Percentiles rank a stretch among this genome's conserved stretches.
Conservation (phyloP, 2,888 invertebrate species). For the Trichogramma dendrolimi region DNA sequence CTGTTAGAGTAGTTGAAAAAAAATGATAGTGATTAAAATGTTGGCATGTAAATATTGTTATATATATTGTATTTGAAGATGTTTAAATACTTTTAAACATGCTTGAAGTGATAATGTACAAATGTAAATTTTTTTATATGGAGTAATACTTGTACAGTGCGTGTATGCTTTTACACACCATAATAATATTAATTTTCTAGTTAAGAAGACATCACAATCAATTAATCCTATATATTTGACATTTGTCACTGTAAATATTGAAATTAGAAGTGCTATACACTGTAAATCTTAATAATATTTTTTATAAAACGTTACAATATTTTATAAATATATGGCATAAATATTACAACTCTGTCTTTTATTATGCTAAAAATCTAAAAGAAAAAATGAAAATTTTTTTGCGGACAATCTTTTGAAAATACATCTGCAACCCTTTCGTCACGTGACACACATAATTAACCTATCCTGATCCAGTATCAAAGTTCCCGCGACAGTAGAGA, state of each 20-base stretch:
- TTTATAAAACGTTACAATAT: not conserved
- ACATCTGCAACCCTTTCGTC: too few species aligned
- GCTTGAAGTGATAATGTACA: not conserved
- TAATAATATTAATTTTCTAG: not conserved
- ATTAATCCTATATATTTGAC: too few species aligned
- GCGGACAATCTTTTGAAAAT: not conserved
- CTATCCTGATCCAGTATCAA: too few species aligned
- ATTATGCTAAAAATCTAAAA: not conserved
- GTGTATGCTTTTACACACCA: too few species aligned
- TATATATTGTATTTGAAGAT: not conserved
- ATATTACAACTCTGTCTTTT: conserved; percentile 7
- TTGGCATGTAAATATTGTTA: not conserved
- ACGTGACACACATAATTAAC: too few species aligned
- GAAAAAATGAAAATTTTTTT: not conserved
- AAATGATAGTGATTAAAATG: not conserved
- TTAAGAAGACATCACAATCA: not conserved
- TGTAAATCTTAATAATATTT: not conserved
- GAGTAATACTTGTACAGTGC: too few species aligned
- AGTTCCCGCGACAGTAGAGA: too few species aligned
- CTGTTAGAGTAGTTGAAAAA: conserved; percentile 6
- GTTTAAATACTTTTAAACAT: conserved; percentile 10
- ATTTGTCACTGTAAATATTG: too few species aligned
- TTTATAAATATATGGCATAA: conserved; percentile 11
- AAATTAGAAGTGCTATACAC: not conserved
- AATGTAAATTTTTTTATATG: too few species aligned